These are phyloP conservation scores for Pogonophryne albipinna DNA, from an alignment of 2,797 vertebrate genomes.

Conservation along the genomic window DNA sequence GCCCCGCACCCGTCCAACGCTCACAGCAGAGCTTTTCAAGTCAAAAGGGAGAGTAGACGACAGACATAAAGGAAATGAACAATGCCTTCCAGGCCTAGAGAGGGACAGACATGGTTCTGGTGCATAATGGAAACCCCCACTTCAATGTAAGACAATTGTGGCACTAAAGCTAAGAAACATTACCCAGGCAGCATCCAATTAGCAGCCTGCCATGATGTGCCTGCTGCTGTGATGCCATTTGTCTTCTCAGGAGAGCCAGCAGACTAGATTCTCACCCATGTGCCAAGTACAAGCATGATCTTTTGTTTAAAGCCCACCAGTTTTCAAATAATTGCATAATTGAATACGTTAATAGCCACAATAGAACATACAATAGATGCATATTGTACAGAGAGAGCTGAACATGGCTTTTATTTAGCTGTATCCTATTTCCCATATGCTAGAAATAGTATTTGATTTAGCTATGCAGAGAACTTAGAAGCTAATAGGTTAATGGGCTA, in stretches of 20 bases:
- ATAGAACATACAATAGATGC: no score
- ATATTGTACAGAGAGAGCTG: background rate
- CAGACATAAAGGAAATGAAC: conserved; percentile 71
- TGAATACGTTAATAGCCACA: background rate
- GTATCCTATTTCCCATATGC: background rate
- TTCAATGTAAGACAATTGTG: conserved; percentile 55
- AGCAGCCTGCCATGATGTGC: conserved; percentile 53
- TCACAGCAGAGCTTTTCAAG: conserved; percentile 53
- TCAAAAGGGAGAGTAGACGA: conserved; percentile 54
- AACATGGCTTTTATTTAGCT: background rate
- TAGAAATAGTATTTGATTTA: background rate
- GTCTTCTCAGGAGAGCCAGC: conserved; percentile 42
- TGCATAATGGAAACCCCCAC: conserved; percentile 59
- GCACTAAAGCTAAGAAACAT: conserved; percentile 59
- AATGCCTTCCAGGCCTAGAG: conserved; percentile 66
- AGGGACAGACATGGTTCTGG: conserved; percentile 55
- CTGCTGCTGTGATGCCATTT: conserved; percentile 60
- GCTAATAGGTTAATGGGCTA: background rate
- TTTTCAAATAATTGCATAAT: background rate
- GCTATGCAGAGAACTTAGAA: background rate
- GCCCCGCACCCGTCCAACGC: conserved; percentile 45
- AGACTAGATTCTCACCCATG: conserved; percentile 18
- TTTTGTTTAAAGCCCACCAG: conserved; percentile 22
- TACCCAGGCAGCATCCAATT: conserved; percentile 62
- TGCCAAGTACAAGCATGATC: conserved; percentile 8